Percentiles rank a stretch among this genome's conserved stretches.
phyloP scores from a whole-genome alignment of 2,797 vertebrate genomes.

The Sardinella longiceps region DNA sequence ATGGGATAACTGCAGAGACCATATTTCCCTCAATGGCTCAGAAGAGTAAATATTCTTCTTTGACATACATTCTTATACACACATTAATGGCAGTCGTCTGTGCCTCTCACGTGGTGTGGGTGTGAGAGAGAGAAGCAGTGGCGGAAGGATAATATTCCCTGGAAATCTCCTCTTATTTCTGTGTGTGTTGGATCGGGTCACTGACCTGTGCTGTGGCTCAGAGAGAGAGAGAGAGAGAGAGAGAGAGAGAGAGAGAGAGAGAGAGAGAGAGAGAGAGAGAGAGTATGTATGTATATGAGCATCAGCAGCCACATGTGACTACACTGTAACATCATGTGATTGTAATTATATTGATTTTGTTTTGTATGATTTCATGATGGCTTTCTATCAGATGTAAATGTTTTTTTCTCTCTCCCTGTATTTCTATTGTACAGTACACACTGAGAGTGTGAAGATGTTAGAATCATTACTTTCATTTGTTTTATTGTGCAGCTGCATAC shows the following conservation, averaged over 20 bases:
- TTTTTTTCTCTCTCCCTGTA: background rate
- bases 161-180: background rate
- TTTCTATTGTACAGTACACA: background rate
- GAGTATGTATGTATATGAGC: background rate
- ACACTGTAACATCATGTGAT: background rate
- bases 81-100: background rate
- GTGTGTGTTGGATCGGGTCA: background rate
- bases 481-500: background rate
- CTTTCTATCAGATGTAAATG: slow-evolving; percentile 1
- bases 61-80: no score
- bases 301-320: background rate
- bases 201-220: background rate
- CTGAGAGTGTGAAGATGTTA: background rate
- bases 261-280: background rate
- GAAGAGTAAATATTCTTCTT: no score
- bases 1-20: no score
- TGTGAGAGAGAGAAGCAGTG: background rate
- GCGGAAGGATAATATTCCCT: background rate
- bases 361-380: background rate
- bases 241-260: slow-evolving; percentile 4
- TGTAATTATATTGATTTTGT: background rate
- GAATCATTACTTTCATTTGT: background rate
- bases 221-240: slow-evolving; percentile 3
- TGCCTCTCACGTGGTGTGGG: background rate
- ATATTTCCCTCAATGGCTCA: no score